These are phyloP conservation scores for Megaceryle torquata DNA, from an alignment of 2,113 vertebrate genomes.

Conservation along the genomic window DNA sequence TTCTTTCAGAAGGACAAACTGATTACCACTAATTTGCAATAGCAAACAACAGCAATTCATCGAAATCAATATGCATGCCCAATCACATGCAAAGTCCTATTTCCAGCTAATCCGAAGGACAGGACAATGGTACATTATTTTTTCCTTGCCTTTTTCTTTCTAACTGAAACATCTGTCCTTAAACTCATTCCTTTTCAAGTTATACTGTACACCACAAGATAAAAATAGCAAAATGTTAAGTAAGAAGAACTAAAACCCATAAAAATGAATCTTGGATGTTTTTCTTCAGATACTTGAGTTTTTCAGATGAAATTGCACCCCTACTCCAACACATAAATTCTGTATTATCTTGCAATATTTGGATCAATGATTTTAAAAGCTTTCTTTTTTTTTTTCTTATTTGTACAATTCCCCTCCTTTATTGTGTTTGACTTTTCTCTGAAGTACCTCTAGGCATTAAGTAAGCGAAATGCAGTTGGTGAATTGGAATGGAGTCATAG, in stretches of 20 bases:
- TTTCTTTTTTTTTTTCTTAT: background rate
- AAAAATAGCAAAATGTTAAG: background rate
- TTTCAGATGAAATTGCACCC: background rate
- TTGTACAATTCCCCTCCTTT: background rate
- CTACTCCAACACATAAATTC: background rate
- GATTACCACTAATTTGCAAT: background rate
- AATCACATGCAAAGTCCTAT: background rate
- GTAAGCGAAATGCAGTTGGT: background rate
- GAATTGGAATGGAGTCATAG: background rate
- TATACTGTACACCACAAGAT: background rate
- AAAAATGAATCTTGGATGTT: background rate
- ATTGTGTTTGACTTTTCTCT: background rate
- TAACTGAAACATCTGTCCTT: background rate
- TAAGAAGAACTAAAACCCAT: background rate
- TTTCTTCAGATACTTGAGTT: background rate
- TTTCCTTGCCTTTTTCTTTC: background rate
- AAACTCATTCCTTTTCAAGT: background rate
- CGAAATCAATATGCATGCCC: background rate
- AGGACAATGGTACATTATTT: accelerated
- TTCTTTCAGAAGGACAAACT: background rate
- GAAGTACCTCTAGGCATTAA: background rate
- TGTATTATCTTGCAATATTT: background rate
- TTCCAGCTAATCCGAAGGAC: background rate
- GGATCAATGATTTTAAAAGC: background rate
- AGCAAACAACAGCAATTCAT: background rate